Evolutionary conservation across 2,113 vertebrate genomes (phyloP), one percentile per base, ranked within the genome.

Genomic region (Monopterus albus): DNA sequence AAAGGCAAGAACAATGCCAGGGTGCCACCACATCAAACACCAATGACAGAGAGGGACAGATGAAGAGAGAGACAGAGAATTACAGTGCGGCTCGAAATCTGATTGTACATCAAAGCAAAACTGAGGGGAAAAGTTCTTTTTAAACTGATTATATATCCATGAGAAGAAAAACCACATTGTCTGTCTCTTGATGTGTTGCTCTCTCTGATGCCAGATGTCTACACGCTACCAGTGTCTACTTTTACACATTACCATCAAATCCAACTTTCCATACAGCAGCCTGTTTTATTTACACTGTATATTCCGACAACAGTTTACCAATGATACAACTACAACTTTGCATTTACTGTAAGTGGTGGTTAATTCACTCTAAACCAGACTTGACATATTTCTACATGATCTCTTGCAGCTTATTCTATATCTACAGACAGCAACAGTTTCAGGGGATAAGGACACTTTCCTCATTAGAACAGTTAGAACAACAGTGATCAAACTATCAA

Each of bases 121-220:
- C 82, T 75, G 72, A 84, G 78, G 83, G 77, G 74, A 89, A 89
- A 85, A 84, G 74, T 78, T 89, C 82, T 88, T 89, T 79, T 91
- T 90, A 89, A 91, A 91, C 87, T 90, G 90, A 91, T 91, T 90
- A 89, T 90, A 87, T 77, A 72, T 89, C 89, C 90, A 91, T 81
- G 87, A 84, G 90, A 89, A 88, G 82, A 83, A 51, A 91, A 89
- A 83, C 87, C 89, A 82, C 89, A 91, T 72, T 53, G 71, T 75
- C 62, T 67, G 46, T 58, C 77, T 81, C 71, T 74, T 49, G 18
- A 62, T 77, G 50, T 82, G 79, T 82, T 52, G 51, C 57, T 70
- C 60, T 73, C 69, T 75, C 78, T 85, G 83, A 87, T 90, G 88
- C 87, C 87, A 79, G 85, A 61, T 66, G 90, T 91, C 89, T 91